Evolutionary conservation across 2,113 vertebrate genomes (phyloP).

Genomic region (human (Homo sapiens)): DNA sequence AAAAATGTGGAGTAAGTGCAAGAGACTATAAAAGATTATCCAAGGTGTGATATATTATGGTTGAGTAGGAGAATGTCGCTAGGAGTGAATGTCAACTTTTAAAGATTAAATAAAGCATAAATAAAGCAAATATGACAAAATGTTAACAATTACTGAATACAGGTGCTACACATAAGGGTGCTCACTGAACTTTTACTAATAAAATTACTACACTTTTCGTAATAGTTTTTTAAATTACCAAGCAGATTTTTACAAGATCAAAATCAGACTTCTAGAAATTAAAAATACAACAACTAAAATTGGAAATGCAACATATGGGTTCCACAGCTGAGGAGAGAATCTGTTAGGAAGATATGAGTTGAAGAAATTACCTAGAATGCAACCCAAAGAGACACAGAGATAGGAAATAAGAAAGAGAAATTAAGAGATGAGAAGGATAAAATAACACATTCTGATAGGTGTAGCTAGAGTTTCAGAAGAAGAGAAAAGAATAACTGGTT

Average conservation of each 20-base stretch:
- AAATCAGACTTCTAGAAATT: constrained; percentile 15
- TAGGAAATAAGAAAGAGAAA: not conserved
- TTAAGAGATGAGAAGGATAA: not conserved
- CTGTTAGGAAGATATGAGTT: not conserved
- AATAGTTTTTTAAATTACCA: not conserved
- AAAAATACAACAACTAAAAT: not conserved
- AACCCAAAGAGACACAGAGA: not conserved
- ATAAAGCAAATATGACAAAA: not conserved
- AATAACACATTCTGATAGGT: not conserved
- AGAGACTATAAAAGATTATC: not conserved
- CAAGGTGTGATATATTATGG: not conserved
- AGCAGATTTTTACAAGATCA: not conserved
- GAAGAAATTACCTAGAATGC: not conserved
- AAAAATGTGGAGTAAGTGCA: not conserved
- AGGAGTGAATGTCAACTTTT: not conserved
- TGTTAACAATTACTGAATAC: not conserved
- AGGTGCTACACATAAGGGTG: not conserved
- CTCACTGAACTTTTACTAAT: not conserved
- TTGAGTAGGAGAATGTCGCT: not conserved
- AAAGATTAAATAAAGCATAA: constrained; percentile 31
- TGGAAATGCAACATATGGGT: not conserved
- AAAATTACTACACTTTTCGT: not conserved
- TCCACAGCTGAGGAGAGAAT: not conserved
- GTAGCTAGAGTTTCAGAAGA: constrained; percentile 6
- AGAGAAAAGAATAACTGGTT: not conserved